Evolutionary conservation across 2,888 invertebrate genomes (phyloP), one percentile per base, ranked within the genome.

Genomic region (Sericinus montela): DNA sequence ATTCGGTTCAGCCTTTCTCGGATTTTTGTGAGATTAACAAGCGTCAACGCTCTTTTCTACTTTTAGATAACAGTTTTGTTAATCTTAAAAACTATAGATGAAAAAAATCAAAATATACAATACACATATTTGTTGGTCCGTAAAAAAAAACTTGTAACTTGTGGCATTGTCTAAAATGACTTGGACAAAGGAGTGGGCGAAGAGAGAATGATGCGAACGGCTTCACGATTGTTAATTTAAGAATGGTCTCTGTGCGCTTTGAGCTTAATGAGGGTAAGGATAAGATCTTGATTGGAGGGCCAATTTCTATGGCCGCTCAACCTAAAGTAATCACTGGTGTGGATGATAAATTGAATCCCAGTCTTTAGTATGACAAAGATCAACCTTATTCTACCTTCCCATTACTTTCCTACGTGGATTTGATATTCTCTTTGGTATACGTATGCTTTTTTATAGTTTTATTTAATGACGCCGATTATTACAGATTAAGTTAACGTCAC

Each of bases 161-260:
- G 57, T 9, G 48, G 75, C 74, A 57, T 52, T 55, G 45, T 42
- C 52, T 49, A 62, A 72, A 75, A 72, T 69, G 72, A 72, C 71
- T 75, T 56, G 75, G 74, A 80, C 80, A 75, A 79, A 80, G 73
- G 72, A 80, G 85, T 86, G 85, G 85, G 86, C 82, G 83, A 75
- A 62, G 62, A 64, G 59, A 75, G 77, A 77, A 78, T 80, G 80
- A 84, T 72, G 79, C 72, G 75, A 80, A 74, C 70, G 75, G 73
- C 69, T 71, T 72, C 75, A 80, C 79, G 69, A 84, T 80, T 77
- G 77, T 84, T 82, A 79, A 78, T 83, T 83, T 76, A 74, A 78
- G 73, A 74, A 74, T 67, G 67, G 71, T 56, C 57, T 52, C 54
- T 58, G 59, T 60, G 67, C 68, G 62, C 69, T 70, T 72, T 67